Evolutionary conservation across 2,888 invertebrate species (phyloP), one percentile per base, ranked within the genome.

Genomic region (Pandemis corylana): DNA sequence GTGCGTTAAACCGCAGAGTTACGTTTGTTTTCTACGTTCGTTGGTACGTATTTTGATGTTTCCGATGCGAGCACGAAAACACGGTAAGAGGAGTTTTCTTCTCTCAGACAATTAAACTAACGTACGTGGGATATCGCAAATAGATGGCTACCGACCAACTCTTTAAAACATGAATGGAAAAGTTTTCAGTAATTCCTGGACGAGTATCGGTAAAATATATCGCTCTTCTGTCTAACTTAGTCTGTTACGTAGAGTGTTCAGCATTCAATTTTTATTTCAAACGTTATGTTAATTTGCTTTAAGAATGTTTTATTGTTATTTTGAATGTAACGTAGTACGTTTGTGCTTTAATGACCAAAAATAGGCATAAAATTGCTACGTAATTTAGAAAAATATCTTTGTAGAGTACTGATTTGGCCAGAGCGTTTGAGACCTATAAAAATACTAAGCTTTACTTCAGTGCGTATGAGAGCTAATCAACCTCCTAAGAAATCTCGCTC

Each of bases 101-200:
- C 79, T 80, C 78, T 79, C 79, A 76, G 78, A 80, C 82, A 80
- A 83, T 86, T 86, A 81, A 81, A 80, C 77, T 72, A 68, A 72
- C 75, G 67, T 67, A 61, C 69, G 68, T 65, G 12, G 13, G 41
- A 65, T 53, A 71, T 62, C 71, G 75, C 62, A 46, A 74, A 70
- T 70, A 73, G 59, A 74, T 74, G 49, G 75, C 59, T 66, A 53
- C 61, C 36, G 44, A 65, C 41, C 20, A 59, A 59, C 42, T 56
- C 41, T 42, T 44, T 67, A 36, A 62, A 49, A 71, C 65, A 42
- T 62, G 62, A 66, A 67, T 63, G 42, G 69, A n/a, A 71, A 74
- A 67, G 49, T 64, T 72, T 69, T 44, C 64, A 46, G 41, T n/a
- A 64, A 73, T 64, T 73, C 13, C 66, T 44, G 66, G 41, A 72